Evolutionary conservation across 1,140 invertebrate species (phyloP).

Genomic region (Chymomyza costata): DNA sequence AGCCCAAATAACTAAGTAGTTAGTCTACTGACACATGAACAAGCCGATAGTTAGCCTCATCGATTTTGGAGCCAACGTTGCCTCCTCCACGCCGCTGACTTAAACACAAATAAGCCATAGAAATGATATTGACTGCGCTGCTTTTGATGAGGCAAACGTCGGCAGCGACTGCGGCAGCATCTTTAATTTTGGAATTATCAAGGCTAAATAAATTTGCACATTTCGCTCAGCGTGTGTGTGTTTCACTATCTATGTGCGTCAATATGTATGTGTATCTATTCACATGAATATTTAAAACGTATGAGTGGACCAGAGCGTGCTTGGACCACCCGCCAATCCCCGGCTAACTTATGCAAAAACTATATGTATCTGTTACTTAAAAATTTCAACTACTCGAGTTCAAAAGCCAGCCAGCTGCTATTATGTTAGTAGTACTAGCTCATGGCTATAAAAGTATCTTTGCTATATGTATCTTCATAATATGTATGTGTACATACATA

Average conservation of each 20-base stretch:
- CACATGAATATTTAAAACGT: too few relatives aligned
- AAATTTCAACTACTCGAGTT: too few relatives aligned
- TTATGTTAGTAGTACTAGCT: too few relatives aligned
- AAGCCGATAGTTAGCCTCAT: too few relatives aligned
- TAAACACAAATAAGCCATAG: constrained; percentile 30
- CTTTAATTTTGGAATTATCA: constrained; percentile 58
- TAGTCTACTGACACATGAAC: too few relatives aligned
- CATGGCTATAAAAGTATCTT: too few relatives aligned
- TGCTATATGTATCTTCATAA: constrained; percentile 5
- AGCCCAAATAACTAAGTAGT: too few relatives aligned
- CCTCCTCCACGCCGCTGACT: too few relatives aligned
- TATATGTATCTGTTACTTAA: constrained; percentile 1
- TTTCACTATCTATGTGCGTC: constrained; percentile 1
- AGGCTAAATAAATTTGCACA: constrained; percentile 68
- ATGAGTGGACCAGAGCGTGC: neutral
- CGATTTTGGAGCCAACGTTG: too few relatives aligned
- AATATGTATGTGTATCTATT: constrained; percentile 24
- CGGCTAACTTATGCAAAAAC: too few relatives aligned
- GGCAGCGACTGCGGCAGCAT: neutral
- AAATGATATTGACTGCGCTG: constrained; percentile 28
- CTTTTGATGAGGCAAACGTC: neutral
- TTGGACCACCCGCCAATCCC: too few relatives aligned
- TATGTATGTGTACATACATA: constrained; percentile 4
- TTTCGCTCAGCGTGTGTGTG: constrained; percentile 16
- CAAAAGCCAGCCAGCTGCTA: too few relatives aligned